Conservation (phyloP, 2,888 invertebrate species). For the Catocala sponsa region DNA sequence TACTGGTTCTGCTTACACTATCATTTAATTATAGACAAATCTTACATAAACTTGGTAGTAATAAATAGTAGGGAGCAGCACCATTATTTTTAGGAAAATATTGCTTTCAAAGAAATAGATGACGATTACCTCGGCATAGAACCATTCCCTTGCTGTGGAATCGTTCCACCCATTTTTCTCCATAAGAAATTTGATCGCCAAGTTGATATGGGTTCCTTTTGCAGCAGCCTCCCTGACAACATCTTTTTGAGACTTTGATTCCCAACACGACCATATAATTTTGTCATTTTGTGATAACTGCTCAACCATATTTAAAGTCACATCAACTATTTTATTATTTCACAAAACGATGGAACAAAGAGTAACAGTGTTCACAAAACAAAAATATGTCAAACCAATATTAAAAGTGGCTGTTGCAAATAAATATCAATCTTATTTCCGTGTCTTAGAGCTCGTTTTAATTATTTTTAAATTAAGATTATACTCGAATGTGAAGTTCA, state of each 20-base stretch:
- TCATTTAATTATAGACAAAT: background rate
- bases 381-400: slow-evolving; percentile 41
- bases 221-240: slow-evolving; percentile 91
- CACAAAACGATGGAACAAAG: slow-evolving; percentile 28
- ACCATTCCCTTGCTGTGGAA: slow-evolving; percentile 85
- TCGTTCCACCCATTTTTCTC: slow-evolving; percentile 85
- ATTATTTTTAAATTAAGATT: background rate
- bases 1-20: background rate
- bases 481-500: too few species aligned
- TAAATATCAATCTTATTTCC: slow-evolving; percentile 5
- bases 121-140: slow-evolving; percentile 85
- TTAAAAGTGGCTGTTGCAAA: slow-evolving; percentile 3
- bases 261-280: slow-evolving; percentile 90
- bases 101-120: slow-evolving; percentile 27
- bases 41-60: background rate
- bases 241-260: slow-evolving; percentile 88
- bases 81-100: background rate
- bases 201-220: slow-evolving; percentile 89
- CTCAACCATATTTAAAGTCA: slow-evolving; percentile 71
- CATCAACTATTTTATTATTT: slow-evolving; percentile 23
- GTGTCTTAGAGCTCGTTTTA: background rate
- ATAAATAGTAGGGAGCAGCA: background rate
- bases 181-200: slow-evolving; percentile 89
- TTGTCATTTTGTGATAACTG: slow-evolving; percentile 86
- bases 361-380: slow-evolving; percentile 37